phyloP scores from a whole-genome alignment of 1,140 invertebrate species.

The Saxidomus purpurata region DNA sequence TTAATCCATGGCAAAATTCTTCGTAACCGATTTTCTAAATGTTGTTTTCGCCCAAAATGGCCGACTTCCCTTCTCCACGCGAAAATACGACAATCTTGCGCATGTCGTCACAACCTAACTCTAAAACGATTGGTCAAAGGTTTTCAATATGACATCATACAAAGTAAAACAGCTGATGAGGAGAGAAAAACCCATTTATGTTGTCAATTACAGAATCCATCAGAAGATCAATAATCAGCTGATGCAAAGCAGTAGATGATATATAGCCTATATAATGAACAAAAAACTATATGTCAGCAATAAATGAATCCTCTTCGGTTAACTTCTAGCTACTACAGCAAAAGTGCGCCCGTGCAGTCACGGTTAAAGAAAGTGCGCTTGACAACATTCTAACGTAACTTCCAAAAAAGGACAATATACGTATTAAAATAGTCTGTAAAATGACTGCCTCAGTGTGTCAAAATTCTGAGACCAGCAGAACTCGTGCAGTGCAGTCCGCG shows the following conservation, averaged over 20 bases:
- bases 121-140: slow-evolving; percentile 78
- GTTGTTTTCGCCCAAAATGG: slow-evolving; percentile 82
- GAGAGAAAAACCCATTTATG: slow-evolving; percentile 22
- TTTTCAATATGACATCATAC: slow-evolving; percentile 82
- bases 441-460: too few relatives aligned
- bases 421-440: too few relatives aligned
- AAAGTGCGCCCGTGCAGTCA: too few relatives aligned
- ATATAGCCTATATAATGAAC: too few relatives aligned
- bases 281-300: too few relatives aligned
- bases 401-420: too few relatives aligned
- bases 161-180: slow-evolving; percentile 71
- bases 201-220: background rate
- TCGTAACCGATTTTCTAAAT: slow-evolving; percentile 72
- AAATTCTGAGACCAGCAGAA: too few relatives aligned
- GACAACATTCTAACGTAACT: too few relatives aligned
- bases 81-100: slow-evolving; percentile 79
- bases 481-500: too few relatives aligned
- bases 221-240: slow-evolving; percentile 48
- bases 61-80: slow-evolving; percentile 82
- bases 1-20: slow-evolving; percentile 52
- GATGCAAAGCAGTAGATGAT: background rate
- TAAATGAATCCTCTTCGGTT: too few relatives aligned
- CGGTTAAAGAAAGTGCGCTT: too few relatives aligned
- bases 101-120: slow-evolving; percentile 77
- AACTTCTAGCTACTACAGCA: too few relatives aligned